Percentiles rank a stretch among this genome's conserved stretches.
Evolutionary conservation across 92 coral and sea anemone species (phyloP).

Genomic region (Nematostella vectensis): DNA sequence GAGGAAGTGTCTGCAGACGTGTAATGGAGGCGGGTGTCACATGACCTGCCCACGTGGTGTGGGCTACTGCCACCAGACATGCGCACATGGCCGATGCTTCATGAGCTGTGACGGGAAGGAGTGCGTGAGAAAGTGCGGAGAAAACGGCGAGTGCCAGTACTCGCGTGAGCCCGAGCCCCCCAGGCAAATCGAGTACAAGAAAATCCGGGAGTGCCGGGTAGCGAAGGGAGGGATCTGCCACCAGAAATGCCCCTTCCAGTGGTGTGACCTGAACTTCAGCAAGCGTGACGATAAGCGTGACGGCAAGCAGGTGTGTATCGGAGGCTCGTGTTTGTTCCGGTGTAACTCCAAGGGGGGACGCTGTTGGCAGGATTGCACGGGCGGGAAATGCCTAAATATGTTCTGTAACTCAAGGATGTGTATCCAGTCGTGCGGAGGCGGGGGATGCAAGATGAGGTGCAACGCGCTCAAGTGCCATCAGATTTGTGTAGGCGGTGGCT

Average conservation of each 20-base stretch:
- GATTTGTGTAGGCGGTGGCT: slow-evolving; percentile 49
- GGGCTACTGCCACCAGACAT: slow-evolving; percentile 35
- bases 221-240: slow-evolving; percentile 7
- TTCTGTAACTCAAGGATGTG: slow-evolving; percentile 37
- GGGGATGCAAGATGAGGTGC: slow-evolving; percentile 46
- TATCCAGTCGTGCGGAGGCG: slow-evolving; percentile 47
- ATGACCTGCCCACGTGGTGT: slow-evolving; percentile 55
- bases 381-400: slow-evolving; percentile 37
- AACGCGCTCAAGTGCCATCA: slow-evolving; percentile 37
- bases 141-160: slow-evolving; percentile 29
- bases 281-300: slow-evolving; percentile 1
- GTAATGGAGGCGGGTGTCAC: slow-evolving; percentile 44
- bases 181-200: background rate
- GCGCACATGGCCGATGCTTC: slow-evolving; percentile 32
- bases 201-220: slow-evolving; percentile 6
- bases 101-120: slow-evolving; percentile 35
- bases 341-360: slow-evolving; percentile 17
- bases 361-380: slow-evolving; percentile 54
- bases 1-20: slow-evolving; percentile 46
- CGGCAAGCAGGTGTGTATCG: slow-evolving; percentile 30
- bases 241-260: slow-evolving; percentile 21
- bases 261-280: slow-evolving; percentile 17
- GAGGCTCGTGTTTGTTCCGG: slow-evolving; percentile 22
- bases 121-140: slow-evolving; percentile 34
- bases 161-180: background rate